Evolutionary conservation across 2,113 vertebrate genomes (phyloP).

Genomic region (Limanda limanda): DNA sequence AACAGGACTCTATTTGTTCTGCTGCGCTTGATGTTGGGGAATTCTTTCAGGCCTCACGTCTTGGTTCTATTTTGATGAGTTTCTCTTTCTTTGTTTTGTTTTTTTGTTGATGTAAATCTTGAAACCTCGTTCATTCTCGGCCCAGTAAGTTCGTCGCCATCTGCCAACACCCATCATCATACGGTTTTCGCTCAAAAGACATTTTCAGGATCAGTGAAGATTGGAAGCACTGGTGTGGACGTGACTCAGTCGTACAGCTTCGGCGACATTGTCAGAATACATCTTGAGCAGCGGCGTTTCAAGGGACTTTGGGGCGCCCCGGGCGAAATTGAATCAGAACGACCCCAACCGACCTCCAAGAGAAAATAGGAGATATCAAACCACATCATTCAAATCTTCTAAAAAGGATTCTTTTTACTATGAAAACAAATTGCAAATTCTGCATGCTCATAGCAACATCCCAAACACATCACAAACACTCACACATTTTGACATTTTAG

Average conservation of each 20-base stretch:
- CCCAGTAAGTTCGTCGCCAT: conserved; percentile 30
- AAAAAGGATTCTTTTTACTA: too few relatives aligned
- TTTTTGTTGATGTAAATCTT: conserved; percentile 2
- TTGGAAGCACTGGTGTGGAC: too few relatives aligned
- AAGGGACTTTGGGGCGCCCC: neutral
- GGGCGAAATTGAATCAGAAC: neutral
- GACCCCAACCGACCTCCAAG: neutral
- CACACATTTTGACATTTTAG: too few relatives aligned
- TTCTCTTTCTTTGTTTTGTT: neutral
- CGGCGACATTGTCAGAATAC: neutral
- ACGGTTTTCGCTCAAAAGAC: neutral
- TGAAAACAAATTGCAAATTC: too few relatives aligned
- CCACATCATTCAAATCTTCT: too few relatives aligned
- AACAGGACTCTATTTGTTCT: conserved; percentile 44
- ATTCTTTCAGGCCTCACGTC: conserved; percentile 45
- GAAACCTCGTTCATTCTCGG: conserved; percentile 18
- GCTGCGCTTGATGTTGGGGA: conserved; percentile 36
- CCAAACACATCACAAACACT: too few relatives aligned
- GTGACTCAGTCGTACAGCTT: neutral
- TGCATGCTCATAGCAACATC: too few relatives aligned
- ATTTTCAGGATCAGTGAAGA: neutral
- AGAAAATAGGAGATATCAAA: neutral
- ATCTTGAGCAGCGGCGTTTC: neutral
- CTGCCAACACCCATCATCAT: neutral
- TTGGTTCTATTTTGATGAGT: neutral